Percentiles rank a stretch among this genome's conserved stretches.
These are phyloP conservation scores for Nomada ruficornis DNA, from an alignment of 2,888 invertebrate species.

Conservation along the genomic window DNA sequence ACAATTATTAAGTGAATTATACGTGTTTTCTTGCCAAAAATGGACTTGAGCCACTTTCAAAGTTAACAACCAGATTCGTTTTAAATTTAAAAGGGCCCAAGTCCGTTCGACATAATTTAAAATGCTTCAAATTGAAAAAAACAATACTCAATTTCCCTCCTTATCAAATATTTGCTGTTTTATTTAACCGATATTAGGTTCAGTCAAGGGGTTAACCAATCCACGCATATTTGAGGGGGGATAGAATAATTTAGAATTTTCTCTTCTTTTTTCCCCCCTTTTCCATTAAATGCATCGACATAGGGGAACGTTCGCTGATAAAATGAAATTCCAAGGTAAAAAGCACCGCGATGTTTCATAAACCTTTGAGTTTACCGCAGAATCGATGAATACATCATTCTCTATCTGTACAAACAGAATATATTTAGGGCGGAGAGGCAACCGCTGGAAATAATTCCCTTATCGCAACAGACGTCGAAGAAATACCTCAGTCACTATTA, in stretches of 20 bases:
- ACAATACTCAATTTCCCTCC: no score
- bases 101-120: no score
- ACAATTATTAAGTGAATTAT: no score
- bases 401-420: not conserved
- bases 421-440: not conserved
- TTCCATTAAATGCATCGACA: not conserved
- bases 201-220: no score
- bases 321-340: not conserved
- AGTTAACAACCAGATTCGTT: no score
- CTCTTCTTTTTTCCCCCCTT: not conserved
- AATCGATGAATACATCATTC: constrained; percentile 5
- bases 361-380: not conserved
- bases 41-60: no score
- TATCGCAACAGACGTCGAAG: not conserved
- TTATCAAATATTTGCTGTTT: no score
- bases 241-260: not conserved
- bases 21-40: no score
- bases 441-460: not conserved
- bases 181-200: no score
- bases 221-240: no score
- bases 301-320: not conserved
- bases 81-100: no score
- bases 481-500: not conserved
- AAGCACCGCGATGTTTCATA: not conserved
- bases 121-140: no score